Evolutionary conservation across 2,113 vertebrate species (phyloP), one percentile per base, ranked within the genome.

Genomic region (Urocitellus parryii): DNA sequence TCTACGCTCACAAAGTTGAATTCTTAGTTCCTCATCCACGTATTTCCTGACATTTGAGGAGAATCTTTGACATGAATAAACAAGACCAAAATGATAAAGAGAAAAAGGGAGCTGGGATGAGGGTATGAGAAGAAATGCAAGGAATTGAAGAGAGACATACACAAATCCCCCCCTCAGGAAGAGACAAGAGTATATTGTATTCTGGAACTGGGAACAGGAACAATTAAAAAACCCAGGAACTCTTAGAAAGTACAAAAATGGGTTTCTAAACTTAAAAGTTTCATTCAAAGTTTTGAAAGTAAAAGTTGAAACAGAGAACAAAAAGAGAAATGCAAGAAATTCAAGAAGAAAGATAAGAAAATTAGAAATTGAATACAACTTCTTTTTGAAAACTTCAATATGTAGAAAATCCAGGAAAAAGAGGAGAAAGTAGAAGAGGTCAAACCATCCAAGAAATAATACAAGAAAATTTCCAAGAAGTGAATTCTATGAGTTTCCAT

Each of bases 241-340:
- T 63, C 24, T 94, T 78, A 4, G 83, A 76, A 81, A 34, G 32
- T 32, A 84, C 48, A 42, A 89, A n/a, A 48, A 24, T 13, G 48
- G 17, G 34, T 53, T 34, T 20, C 3, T 79, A 61, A 83, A 91
- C 48, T 76, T 90, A 78, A 90, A 95, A 93, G 68, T 79, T 95
- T 0, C 53, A 65, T 70, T 53, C 74, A 72, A 88, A 63, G 17
- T 51, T 83, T 85, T 81, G 42, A 91, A 96, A 94, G 86, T 73
- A 53, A 63, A 95, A 72, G 42, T 81, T n/a, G n/a, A 96, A 80
- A 95, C 39, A 70, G 42, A 95, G 80, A 95, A 56, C 1, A 22
- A 37, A 84, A 92, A 83, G 39, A 4, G 20, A 76, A 74, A 3
- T 58, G 34, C 37, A 85, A 91, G 93, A 97, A 94, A 51, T 88